These are phyloP conservation scores for Malthinus seriepunctatus DNA, from an alignment of 2,888 invertebrate species.

Conservation along the genomic window DNA sequence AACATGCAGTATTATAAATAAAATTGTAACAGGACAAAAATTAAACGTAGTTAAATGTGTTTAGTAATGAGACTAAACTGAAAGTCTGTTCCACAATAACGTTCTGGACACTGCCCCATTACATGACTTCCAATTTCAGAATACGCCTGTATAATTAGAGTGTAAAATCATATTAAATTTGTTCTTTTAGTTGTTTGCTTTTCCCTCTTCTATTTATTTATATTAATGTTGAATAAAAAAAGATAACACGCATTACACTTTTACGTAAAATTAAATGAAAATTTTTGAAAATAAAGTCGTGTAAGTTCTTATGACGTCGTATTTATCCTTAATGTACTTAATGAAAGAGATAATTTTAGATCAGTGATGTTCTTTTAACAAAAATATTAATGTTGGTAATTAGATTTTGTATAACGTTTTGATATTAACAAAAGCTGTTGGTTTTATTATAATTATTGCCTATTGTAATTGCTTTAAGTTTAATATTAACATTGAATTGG, in stretches of 20 bases:
- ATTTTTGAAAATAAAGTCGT: slow-evolving; percentile 22
- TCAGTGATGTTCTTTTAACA: slow-evolving; percentile 34
- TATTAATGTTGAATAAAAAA: slow-evolving; percentile 16
- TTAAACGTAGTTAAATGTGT: slow-evolving; percentile 51
- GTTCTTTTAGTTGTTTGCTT: slow-evolving; percentile 31
- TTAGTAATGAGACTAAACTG: slow-evolving; percentile 52
- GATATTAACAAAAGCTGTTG: slow-evolving; percentile 26
- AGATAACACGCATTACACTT: slow-evolving; percentile 17
- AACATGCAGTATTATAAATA: slow-evolving; percentile 48
- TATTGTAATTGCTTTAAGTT: slow-evolving; percentile 26
- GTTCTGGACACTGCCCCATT: slow-evolving; percentile 44
- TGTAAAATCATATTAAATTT: slow-evolving; percentile 36
- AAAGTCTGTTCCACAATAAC: slow-evolving; percentile 46
- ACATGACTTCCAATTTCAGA: slow-evolving; percentile 52
- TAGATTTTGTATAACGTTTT: slow-evolving; percentile 26
- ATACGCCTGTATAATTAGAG: slow-evolving; percentile 47
- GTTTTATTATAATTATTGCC: slow-evolving; percentile 26
- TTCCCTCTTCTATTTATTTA: slow-evolving; percentile 20
- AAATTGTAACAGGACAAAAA: slow-evolving; percentile 53
- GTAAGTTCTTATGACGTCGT: slow-evolving; percentile 38
- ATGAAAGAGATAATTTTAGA: slow-evolving; percentile 41
- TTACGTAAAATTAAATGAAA: slow-evolving; percentile 24
- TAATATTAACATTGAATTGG: slow-evolving; percentile 27
- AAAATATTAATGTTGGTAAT: slow-evolving; percentile 38
- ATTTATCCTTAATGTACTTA: slow-evolving; percentile 39